Evolutionary conservation across 2,888 invertebrate species (phyloP).

Genomic region (Ctenicera cuprea): DNA sequence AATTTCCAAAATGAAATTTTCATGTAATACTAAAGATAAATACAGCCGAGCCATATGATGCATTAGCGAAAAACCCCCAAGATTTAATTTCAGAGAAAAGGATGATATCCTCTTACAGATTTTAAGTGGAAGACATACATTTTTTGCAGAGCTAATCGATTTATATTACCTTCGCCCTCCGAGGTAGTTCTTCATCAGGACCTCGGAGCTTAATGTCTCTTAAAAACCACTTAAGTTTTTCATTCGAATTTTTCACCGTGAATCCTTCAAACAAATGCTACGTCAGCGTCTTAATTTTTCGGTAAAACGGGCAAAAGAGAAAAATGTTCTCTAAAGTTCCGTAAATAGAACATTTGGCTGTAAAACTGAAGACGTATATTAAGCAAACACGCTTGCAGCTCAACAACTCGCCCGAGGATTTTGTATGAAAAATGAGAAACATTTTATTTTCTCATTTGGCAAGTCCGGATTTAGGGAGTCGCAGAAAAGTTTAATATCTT

Average conservation of each 20-base stretch:
- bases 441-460: constrained; percentile 46
- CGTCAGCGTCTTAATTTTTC: constrained; percentile 31
- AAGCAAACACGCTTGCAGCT: constrained; percentile 36
- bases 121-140: constrained; percentile 8
- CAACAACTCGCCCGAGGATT: constrained; percentile 40
- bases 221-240: constrained; percentile 34
- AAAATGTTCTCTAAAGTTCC: constrained; percentile 23
- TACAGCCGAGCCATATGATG: background rate
- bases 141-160: constrained; percentile 23
- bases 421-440: constrained; percentile 45
- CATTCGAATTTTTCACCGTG: constrained; percentile 20
- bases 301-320: constrained; percentile 16
- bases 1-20: constrained; percentile 11
- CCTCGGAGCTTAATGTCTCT: constrained; percentile 31
- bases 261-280: constrained; percentile 28
- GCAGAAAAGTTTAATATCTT: constrained; percentile 43
- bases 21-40: background rate
- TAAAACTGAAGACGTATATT: constrained; percentile 31
- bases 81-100: constrained; percentile 10
- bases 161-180: constrained; percentile 24
- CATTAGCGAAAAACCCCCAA: background rate
- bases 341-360: constrained; percentile 26
- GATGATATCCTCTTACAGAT: constrained; percentile 6
- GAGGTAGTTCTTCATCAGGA: constrained; percentile 23
- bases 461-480: constrained; percentile 40